Percentiles rank a stretch among this genome's conserved stretches.
phyloP scores from a whole-genome alignment of 2,888 invertebrate species.

The Ptilodon capucinus region DNA sequence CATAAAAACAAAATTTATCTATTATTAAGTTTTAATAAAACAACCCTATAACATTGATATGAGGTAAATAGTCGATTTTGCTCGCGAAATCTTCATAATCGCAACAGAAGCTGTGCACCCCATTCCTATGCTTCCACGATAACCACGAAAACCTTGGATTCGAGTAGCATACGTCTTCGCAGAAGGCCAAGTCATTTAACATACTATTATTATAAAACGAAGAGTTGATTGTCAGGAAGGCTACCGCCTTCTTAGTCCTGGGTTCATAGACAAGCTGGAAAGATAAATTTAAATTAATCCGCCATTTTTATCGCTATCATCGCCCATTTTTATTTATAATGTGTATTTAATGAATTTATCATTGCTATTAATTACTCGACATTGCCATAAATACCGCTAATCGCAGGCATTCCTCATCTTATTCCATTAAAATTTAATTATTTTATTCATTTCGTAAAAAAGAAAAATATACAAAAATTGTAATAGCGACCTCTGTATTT shows the following conservation, averaged over 20 bases:
- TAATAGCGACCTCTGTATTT: too few relatives aligned
- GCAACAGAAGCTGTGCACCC: constrained; percentile 69
- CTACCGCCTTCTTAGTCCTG: constrained; percentile 43
- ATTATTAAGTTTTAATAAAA: constrained; percentile 14
- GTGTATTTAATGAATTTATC: too few relatives aligned
- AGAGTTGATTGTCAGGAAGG: constrained; percentile 65
- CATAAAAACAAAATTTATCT: too few relatives aligned
- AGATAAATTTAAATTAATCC: neutral
- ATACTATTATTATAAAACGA: constrained; percentile 52
- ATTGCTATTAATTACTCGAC: too few relatives aligned
- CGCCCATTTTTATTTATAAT: too few relatives aligned
- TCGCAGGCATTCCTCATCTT: too few relatives aligned
- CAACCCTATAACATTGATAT: constrained; percentile 33
- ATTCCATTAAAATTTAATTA: too few relatives aligned
- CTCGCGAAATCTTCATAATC: constrained; percentile 50
- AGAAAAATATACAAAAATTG: too few relatives aligned
- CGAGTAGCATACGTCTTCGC: constrained; percentile 54
- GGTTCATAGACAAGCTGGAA: constrained; percentile 65
- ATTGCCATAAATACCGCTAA: too few relatives aligned
- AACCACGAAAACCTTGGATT: constrained; percentile 56
- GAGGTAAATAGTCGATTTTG: constrained; percentile 39
- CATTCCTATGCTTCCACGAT: constrained; percentile 62
- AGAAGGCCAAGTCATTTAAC: constrained; percentile 48
- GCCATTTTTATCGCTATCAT: too few relatives aligned
- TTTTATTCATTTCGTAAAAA: too few relatives aligned